Evolutionary conservation across 2,888 invertebrate species (phyloP).

Genomic region (Heteromurus nitidus): DNA sequence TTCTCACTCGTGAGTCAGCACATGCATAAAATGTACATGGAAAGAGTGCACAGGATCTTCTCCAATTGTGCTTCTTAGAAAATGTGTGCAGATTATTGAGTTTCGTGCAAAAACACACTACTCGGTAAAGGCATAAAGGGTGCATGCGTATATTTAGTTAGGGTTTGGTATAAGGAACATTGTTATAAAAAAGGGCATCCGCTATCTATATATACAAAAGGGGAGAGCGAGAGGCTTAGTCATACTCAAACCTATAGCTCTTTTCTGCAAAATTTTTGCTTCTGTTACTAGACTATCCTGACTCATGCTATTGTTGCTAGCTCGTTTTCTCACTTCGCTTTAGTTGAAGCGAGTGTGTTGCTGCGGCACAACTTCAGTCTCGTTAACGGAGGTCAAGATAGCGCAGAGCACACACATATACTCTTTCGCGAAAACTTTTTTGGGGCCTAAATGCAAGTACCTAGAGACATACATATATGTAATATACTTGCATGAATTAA

Average conservation of each 20-base stretch:
- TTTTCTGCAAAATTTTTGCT: background rate
- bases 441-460: background rate
- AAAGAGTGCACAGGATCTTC: no score
- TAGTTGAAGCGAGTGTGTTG: background rate
- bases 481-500: no score
- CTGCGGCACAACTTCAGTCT: conserved; percentile 30
- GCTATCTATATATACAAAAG: background rate
- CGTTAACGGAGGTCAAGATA: conserved; percentile 64
- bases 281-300: background rate
- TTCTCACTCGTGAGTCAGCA: no score
- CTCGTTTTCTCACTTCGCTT: background rate
- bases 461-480: no score
- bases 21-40: no score
- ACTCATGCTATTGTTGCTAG: background rate
- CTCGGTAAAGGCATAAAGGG: no score
- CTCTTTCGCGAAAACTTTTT: background rate
- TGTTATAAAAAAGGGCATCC: no score
- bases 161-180: no score
- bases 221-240: background rate
- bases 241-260: background rate
- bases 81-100: no score
- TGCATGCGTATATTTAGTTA: no score
- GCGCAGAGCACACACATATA: background rate
- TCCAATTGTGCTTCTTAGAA: no score
- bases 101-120: no score